Percentiles rank a stretch among this genome's conserved stretches.
These are phyloP conservation scores for Pteropus rufus DNA, from an alignment of 2,797 vertebrate species.

Conservation along the genomic window DNA sequence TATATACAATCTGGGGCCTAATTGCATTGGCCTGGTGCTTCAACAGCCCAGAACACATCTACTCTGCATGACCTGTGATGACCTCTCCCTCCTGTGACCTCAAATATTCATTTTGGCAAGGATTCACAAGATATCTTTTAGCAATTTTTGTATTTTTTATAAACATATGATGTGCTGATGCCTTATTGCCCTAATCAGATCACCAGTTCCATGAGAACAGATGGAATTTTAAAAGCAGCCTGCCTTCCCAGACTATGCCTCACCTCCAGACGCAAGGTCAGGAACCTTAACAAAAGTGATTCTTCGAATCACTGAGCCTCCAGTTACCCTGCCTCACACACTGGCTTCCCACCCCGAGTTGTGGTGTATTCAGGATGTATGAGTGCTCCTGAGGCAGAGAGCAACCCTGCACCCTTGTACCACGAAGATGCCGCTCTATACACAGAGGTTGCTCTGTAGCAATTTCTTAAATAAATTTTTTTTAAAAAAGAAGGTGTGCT, in stretches of 20 bases:
- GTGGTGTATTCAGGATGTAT: too few species aligned
- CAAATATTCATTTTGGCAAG: neutral
- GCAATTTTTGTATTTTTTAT: neutral
- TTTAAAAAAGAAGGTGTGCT: neutral
- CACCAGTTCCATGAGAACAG: neutral
- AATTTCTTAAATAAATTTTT: neutral
- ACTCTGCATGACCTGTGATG: rapidly evolving
- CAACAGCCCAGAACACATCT: neutral
- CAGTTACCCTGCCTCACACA: neutral
- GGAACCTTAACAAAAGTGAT: neutral
- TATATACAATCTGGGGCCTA: neutral
- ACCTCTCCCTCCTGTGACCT: neutral
- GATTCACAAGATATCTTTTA: neutral
- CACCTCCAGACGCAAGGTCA: neutral
- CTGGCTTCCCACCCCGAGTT: neutral
- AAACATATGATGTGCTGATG: neutral
- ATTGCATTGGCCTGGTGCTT: too few species aligned
- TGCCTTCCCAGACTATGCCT: neutral
- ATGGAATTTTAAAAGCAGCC: neutral
- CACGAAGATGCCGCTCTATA: rapidly evolving
- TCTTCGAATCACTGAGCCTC: neutral
- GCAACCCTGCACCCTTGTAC: neutral
- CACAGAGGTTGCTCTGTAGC: neutral
- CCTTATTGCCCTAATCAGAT: neutral
- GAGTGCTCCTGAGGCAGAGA: neutral